These are phyloP conservation scores for Neodiprion pinetum DNA, from an alignment of 1,140 invertebrate genomes.

Conservation along the genomic window DNA sequence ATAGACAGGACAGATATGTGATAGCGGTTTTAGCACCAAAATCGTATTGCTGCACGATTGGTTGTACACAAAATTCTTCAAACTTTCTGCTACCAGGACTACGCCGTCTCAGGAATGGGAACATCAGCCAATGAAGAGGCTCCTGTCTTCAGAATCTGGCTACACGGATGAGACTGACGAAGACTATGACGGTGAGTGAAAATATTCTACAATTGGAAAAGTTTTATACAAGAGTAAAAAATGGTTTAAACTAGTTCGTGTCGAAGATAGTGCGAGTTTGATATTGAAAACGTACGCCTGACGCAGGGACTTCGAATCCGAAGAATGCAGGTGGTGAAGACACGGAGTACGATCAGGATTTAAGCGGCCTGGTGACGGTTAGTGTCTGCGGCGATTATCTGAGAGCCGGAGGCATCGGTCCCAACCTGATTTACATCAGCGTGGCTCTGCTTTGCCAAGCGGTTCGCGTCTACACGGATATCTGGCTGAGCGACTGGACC, in stretches of 20 bases:
- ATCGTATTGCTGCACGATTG: no score
- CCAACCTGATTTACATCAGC: constrained; percentile 64
- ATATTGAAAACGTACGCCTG: background rate
- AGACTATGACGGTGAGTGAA: constrained; percentile 53
- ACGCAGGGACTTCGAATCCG: background rate
- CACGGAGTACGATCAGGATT: constrained; percentile 22
- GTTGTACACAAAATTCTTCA: background rate
- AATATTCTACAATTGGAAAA: constrained; percentile 5
- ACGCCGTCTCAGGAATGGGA: constrained; percentile 30
- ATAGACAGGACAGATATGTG: background rate
- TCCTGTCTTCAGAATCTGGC: constrained; percentile 55
- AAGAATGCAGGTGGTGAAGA: constrained; percentile 18
- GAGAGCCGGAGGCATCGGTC: constrained; percentile 66
- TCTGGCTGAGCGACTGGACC: constrained; percentile 72
- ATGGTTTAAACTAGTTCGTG: no score
- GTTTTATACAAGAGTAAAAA: no score
- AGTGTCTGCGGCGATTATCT: constrained; percentile 71
- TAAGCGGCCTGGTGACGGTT: constrained; percentile 46
- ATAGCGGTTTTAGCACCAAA: no score
- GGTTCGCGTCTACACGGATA: constrained; percentile 67
- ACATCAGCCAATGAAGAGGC: constrained; percentile 38
- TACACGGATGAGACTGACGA: constrained; percentile 58
- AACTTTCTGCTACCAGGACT: background rate
- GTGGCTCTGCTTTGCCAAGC: constrained; percentile 67
- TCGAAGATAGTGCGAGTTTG: constrained; percentile 10